These are phyloP conservation scores for Oscheius myriophilus DNA, from an alignment of 2,888 invertebrate species.

Conservation along the genomic window DNA sequence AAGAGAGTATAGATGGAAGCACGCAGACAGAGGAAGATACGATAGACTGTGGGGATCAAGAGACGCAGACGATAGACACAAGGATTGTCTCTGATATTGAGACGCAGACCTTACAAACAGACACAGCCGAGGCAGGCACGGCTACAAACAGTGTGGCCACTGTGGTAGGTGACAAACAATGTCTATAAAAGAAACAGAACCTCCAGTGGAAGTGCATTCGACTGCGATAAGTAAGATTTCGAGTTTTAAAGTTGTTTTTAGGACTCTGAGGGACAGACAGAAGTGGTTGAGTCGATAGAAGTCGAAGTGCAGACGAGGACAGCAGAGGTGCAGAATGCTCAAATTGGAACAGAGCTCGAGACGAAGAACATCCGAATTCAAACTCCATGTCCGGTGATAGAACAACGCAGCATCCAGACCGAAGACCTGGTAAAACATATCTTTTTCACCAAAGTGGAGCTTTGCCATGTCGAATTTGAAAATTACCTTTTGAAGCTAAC, in stretches of 20 bases:
- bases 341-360: conserved; percentile 52
- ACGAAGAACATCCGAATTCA: conserved; percentile 64
- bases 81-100: conserved; percentile 35
- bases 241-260: conserved; percentile 26
- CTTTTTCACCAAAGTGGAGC: too few species aligned
- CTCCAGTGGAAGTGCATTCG: too few species aligned
- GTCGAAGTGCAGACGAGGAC: conserved; percentile 63
- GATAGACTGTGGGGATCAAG: conserved; percentile 39
- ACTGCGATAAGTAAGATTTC: too few species aligned
- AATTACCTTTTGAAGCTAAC: too few species aligned
- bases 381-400: conserved; percentile 61
- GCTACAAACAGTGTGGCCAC: conserved; percentile 41
- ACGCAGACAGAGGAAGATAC: conserved; percentile 42
- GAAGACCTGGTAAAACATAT: conserved; percentile 48
- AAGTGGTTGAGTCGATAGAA: conserved; percentile 53
- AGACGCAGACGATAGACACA: conserved; percentile 43
- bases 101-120: conserved; percentile 52
- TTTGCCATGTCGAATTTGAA: too few species aligned
- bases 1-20: conserved; percentile 38
- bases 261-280: conserved; percentile 62
- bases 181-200: too few species aligned
- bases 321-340: conserved; percentile 52
- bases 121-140: conserved; percentile 47
- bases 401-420: conserved; percentile 60
- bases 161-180: conserved; percentile 22